phyloP scores from a whole-genome alignment of 2,888 invertebrate genomes.

The Tetramorium bicarinatum region DNA sequence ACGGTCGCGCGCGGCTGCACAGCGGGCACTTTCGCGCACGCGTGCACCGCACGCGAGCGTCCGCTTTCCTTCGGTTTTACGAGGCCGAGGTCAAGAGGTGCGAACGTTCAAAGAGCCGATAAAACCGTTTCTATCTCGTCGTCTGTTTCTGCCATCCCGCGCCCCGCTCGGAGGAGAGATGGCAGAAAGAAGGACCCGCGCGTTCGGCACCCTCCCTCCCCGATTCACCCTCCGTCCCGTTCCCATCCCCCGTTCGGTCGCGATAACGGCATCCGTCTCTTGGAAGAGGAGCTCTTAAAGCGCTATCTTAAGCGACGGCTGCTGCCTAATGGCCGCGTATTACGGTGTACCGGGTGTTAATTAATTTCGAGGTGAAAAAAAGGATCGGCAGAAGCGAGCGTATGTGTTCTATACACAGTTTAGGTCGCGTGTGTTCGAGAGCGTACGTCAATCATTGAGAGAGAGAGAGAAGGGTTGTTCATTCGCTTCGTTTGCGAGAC shows the following conservation, averaged over 20 bases:
- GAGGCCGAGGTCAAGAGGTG: conserved; percentile 82
- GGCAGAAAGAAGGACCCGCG: not conserved
- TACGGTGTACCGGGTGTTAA: conserved; percentile 77
- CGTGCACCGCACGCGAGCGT: conserved; percentile 66
- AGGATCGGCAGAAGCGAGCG: not conserved
- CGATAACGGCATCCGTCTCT: conserved; percentile 71
- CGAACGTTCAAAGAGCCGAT: conserved; percentile 82
- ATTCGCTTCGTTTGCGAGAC: conserved; percentile 5
- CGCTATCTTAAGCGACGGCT: conserved; percentile 81
- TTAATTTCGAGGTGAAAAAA: conserved; percentile 75
- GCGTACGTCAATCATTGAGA: conserved; percentile 4
- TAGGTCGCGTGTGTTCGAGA: conserved; percentile 14
- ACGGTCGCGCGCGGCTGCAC: conserved; percentile 43
- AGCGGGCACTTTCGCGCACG: conserved; percentile 50
- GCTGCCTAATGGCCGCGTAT: conserved; percentile 78
- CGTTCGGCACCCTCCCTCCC: conserved; percentile 8
- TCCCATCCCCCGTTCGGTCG: conserved; percentile 47
- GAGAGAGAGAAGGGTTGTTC: conserved; percentile 23
- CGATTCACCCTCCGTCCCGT: conserved; percentile 45
- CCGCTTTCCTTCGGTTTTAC: conserved; percentile 82
- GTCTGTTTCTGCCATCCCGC: conserved; percentile 43
- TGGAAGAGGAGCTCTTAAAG: conserved; percentile 79
- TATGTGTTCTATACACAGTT: conserved; percentile 4
- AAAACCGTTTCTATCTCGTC: conserved; percentile 70
- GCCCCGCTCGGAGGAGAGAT: not conserved